A percentile compares a stretch with the other conserved stretches of the same genome.
Evolutionary conservation across 2,797 vertebrate genomes (phyloP).

Genomic region (Galago senegalensis): DNA sequence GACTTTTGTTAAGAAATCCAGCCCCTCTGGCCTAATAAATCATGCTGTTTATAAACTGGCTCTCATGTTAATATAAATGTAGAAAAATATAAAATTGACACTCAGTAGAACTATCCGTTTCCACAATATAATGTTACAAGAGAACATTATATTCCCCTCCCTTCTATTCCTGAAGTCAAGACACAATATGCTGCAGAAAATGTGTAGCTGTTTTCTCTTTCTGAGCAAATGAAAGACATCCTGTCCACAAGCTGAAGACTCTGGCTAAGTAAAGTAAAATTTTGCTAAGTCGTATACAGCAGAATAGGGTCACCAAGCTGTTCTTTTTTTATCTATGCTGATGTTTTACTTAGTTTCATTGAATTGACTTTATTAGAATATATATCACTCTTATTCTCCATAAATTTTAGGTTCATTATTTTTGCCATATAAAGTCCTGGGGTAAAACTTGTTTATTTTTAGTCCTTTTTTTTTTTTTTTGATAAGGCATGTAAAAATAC

Average conservation of each 20-base stretch:
- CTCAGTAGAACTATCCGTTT: not conserved
- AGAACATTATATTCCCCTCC: not conserved
- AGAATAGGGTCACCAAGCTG: not conserved
- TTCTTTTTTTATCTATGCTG: not conserved
- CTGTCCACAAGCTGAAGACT: not conserved
- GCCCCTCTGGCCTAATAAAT: not conserved
- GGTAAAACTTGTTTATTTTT: not conserved
- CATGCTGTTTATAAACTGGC: not conserved
- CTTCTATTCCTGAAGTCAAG: not conserved
- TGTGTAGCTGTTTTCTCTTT: not conserved
- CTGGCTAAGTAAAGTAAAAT: not conserved
- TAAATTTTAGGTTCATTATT: slow-evolving; percentile 31
- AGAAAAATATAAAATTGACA: slow-evolving; percentile 4
- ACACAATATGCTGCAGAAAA: slow-evolving; percentile 1
- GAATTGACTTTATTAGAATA: not conserved
- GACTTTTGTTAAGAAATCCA: not conserved
- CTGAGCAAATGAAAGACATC: not conserved
- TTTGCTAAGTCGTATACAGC: not conserved
- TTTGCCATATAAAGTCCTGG: not conserved
- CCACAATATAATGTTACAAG: not conserved
- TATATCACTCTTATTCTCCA: not conserved
- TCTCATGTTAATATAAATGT: not conserved
- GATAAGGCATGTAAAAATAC: not conserved
- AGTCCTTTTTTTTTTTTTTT: not conserved
- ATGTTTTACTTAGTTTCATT: slow-evolving; percentile 19